Evolutionary conservation across 2,888 invertebrate genomes (phyloP).

Genomic region (Leptinotarsa rubiginosa): DNA sequence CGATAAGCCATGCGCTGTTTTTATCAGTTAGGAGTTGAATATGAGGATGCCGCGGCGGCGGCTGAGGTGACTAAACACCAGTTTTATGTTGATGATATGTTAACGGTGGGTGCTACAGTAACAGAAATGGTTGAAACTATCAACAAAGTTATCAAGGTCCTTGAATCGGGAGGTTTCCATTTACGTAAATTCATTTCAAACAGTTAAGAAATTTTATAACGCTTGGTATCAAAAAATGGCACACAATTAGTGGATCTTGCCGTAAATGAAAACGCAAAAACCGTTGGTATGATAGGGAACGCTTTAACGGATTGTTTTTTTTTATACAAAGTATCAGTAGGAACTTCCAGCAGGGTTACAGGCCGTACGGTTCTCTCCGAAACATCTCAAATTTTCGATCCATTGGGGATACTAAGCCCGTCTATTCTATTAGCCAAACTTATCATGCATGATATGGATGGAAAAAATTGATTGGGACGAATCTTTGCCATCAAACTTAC

Average conservation of each 20-base stretch:
- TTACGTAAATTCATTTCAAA: constrained; percentile 30
- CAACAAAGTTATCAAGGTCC: background rate
- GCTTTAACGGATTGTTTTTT: background rate
- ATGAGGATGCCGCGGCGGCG: background rate
- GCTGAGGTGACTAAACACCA: constrained; percentile 24
- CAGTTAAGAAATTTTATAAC: constrained; percentile 25
- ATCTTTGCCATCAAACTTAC: too few relatives aligned
- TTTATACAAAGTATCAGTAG: constrained; percentile 6
- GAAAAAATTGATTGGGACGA: too few relatives aligned
- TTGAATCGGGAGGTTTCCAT: constrained; percentile 22
- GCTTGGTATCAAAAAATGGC: constrained; percentile 15
- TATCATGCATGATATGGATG: too few relatives aligned
- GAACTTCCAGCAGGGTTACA: background rate
- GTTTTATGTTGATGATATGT: constrained; percentile 34
- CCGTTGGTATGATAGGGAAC: constrained; percentile 30
- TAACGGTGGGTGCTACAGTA: constrained; percentile 14
- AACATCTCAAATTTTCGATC: too few relatives aligned
- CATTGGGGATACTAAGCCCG: too few relatives aligned
- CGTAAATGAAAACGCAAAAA: constrained; percentile 28
- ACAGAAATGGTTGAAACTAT: constrained; percentile 11
- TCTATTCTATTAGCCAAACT: too few relatives aligned
- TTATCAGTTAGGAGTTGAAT: constrained; percentile 25
- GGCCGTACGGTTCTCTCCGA: too few relatives aligned
- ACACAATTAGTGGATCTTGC: constrained; percentile 23
- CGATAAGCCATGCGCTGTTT: constrained; percentile 30